Evolutionary conservation across 2,888 invertebrate genomes (phyloP), one percentile per base, ranked within the genome.

Genomic region (Hanleya hanleyi): DNA sequence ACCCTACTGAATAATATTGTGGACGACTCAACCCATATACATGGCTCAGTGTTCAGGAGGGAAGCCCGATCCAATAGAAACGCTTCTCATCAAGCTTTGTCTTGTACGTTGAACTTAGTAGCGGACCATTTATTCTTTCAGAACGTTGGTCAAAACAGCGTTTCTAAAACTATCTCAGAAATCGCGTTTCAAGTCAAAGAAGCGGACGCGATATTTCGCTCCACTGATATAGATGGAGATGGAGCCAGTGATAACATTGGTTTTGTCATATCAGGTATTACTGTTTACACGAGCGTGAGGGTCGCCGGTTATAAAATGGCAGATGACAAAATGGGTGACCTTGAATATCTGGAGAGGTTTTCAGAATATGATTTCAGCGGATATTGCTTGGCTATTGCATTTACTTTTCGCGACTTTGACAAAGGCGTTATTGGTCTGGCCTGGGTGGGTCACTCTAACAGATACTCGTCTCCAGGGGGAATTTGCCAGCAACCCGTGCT

Each of bases 151-250:
- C 61, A 77, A 9, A 69, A 74, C 5, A 76, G 77, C 62, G 65
- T 81, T 1, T 57, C 69, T 18, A 71, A 50, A 22, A 83, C 87
- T 9, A 75, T 84, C 5, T 72, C 80, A 29, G 85, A 83, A 69
- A 81, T 89, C 75, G 70, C 82, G 7, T 81, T 81, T 65, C 76
- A 83, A 3, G 78, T 86, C 0, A 80, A 77, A n/a, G 83, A 85
- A 70, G 83, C 86, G 12, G 84, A 89, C 72, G 69, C 78, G 1
- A 81, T 88, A 15, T 88, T 88, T 69, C 81, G 87, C 22, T 75
- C 77, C 18, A 87, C 87, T 4, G 88, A 88, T 69, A 89, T 89
- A 67, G 81, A 86, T 74, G 87, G 84, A 0, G 85, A 87, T 65
- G 86, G 84, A 0, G 57, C 71, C 6, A 85, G 84, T 32, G 87